Evolutionary conservation across 2,113 vertebrate species (phyloP).

Genomic region (Chionis minor): DNA sequence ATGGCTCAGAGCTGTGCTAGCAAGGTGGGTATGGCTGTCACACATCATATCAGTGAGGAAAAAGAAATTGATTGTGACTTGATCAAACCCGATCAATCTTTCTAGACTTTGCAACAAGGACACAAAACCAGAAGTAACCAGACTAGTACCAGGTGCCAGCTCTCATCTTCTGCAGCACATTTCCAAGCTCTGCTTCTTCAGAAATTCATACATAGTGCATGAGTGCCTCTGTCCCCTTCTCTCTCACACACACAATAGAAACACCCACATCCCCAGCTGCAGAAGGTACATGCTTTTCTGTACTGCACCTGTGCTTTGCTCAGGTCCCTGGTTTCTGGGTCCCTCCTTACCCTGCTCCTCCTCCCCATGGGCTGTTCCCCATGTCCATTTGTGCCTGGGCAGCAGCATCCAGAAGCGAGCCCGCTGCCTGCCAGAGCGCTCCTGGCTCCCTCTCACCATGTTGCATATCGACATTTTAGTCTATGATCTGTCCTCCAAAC

Average conservation of each 20-base stretch:
- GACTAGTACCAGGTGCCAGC: background rate
- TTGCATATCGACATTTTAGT: constrained; percentile 30
- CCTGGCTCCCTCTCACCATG: constrained; percentile 20
- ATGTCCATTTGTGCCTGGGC: background rate
- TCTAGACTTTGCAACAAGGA: background rate
- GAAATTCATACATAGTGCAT: background rate
- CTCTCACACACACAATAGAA: background rate
- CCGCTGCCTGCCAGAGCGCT: background rate
- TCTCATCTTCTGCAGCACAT: constrained; percentile 4
- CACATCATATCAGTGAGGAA: background rate
- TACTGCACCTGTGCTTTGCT: background rate
- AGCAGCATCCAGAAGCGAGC: background rate
- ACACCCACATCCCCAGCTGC: constrained; percentile 13
- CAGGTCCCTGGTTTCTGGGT: background rate
- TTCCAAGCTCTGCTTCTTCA: constrained; percentile 2
- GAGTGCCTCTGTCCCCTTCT: background rate
- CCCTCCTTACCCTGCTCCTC: background rate
- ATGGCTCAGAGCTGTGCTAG: background rate
- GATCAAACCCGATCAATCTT: background rate
- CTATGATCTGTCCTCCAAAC: constrained; percentile 12
- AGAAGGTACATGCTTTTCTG: background rate
- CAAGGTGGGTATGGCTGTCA: background rate
- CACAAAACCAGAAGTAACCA: background rate
- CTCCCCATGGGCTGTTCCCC: background rate
- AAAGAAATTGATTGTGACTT: background rate